Base-by-base conservation (phyloP, 1,140 invertebrate species). In the Mycetomoellerius zeteki region DNA sequence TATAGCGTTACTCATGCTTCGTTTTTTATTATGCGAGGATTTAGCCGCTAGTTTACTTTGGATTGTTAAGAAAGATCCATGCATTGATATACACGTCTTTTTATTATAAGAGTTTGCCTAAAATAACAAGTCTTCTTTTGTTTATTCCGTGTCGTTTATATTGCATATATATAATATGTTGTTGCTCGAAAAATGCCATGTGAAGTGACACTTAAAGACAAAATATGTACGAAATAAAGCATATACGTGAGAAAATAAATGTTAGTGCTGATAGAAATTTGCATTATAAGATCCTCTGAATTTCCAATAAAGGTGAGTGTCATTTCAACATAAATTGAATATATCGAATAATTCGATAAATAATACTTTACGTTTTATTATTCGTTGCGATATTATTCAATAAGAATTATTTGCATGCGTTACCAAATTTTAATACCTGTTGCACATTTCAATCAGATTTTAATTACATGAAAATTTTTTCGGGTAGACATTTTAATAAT, bases 11-110 rank as follows among this genome's bases (percentile, higher is more conserved):
- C n/a, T 71, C 33, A 14, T 16, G 7, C 30, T 24, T 14, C 6
- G 27, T 6, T 37, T 52, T 50, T 65, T 33, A 89, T 71, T 84
- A 62, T 76, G n/a, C 56, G 82, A 73, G 77, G 73, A 87, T 89
- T 87, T 75, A 75, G 67, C 78, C 37, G 65, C 43, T 78, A 72
- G 88, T 87, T 89, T 85, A 80, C 77, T 52, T 33, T 62, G 21
- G 27, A 64, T 78, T 19, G 62, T n/a, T 84, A 71, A 77, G 54
- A 86, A 77, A 89, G 54, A 54, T 86, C 43, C 72, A 54, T 43
- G 80, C 65, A 43, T 86, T 16, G 21, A 47, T 33, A 47, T 64
- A 89, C 43, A 71, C 12, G 24, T 71, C 1, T 27, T 30, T 60
- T 56, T 19, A 71, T 27, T 60, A 14, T 37, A 16, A 43, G 16